These are phyloP conservation scores for Bombus pascuorum DNA, from an alignment of 1,140 invertebrate species.

Conservation along the genomic window DNA sequence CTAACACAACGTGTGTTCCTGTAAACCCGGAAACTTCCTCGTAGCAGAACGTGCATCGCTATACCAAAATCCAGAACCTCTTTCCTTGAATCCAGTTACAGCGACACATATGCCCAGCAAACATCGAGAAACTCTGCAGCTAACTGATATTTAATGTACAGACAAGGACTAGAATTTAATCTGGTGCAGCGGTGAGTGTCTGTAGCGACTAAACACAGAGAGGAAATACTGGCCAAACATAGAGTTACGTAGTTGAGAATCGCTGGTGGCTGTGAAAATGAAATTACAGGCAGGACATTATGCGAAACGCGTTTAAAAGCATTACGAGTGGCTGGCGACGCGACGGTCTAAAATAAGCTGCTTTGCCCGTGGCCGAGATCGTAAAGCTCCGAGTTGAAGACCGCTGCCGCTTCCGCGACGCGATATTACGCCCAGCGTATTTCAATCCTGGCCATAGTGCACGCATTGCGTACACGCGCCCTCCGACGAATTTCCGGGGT, in stretches of 20 bases:
- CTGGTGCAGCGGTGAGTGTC: not conserved
- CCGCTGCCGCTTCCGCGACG: slow-evolving; percentile 30
- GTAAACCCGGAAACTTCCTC: no score
- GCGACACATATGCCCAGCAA: not conserved
- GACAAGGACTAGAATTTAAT: not conserved
- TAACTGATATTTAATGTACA: not conserved
- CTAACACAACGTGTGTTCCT: not conserved
- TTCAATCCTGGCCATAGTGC: not conserved
- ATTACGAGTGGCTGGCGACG: slow-evolving; percentile 25
- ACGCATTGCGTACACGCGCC: not conserved
- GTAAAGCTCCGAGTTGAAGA: slow-evolving; percentile 40
- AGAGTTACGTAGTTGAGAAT: not conserved
- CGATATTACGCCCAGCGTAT: slow-evolving; percentile 22
- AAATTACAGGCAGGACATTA: slow-evolving; percentile 42
- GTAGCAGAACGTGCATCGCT: not conserved
- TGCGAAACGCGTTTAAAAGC: slow-evolving; percentile 46
- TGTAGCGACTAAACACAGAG: no score
- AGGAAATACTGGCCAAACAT: not conserved
- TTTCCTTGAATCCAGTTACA: not conserved
- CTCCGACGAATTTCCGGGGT: not conserved
- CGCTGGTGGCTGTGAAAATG: slow-evolving; percentile 23
- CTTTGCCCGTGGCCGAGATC: slow-evolving; percentile 46
- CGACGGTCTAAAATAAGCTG: slow-evolving; percentile 47
- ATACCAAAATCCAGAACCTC: no score
- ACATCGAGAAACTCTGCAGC: not conserved